These are phyloP conservation scores for Podarcis raffonei DNA, from an alignment of 2,113 vertebrate genomes.

Conservation along the genomic window DNA sequence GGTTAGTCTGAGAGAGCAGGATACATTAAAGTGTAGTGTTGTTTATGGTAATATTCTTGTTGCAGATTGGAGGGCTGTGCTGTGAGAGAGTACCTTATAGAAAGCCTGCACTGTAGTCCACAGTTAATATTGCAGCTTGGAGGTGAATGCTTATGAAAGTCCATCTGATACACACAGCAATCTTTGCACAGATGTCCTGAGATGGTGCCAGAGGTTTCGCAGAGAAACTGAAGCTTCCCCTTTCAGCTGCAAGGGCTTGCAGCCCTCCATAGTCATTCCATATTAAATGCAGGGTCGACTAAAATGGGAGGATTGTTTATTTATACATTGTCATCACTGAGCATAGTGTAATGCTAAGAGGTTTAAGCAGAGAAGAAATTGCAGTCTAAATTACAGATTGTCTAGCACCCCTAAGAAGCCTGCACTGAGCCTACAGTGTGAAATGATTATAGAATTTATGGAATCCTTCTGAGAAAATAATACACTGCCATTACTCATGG, in stretches of 20 bases:
- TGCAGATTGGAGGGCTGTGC: too few species aligned
- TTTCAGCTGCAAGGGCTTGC: background rate
- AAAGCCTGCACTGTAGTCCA: too few species aligned
- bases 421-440: background rate
- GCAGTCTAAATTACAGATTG: background rate
- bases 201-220: background rate
- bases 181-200: background rate
- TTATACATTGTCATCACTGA: background rate
- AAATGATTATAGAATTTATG: background rate
- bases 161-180: background rate
- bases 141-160: background rate
- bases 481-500: background rate
- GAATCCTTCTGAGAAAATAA: background rate
- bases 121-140: too few species aligned
- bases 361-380: background rate
- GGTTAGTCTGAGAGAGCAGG: too few species aligned
- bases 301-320: background rate
- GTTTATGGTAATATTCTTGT: too few species aligned
- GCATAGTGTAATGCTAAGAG: background rate
- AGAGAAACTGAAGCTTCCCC: background rate
- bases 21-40: too few species aligned
- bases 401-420: background rate
- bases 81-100: too few species aligned
- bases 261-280: too few species aligned
- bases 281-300: background rate